Conservation (phyloP, 1,140 invertebrate genomes). For the Hylaeus anthracinus region DNA sequence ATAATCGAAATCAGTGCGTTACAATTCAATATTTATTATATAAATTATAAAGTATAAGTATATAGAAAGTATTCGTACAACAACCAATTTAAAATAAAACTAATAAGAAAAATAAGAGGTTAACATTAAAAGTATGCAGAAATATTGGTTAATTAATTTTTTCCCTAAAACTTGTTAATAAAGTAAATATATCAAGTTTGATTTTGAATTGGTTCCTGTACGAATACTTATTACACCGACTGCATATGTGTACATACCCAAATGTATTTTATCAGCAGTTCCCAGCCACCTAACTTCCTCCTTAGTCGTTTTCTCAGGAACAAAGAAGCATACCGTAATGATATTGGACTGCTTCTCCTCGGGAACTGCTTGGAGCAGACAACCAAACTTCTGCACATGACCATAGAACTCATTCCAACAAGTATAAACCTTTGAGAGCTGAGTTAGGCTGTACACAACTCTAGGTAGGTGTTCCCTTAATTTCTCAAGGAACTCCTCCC, state of each 20-base stretch:
- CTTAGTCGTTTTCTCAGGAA: slow-evolving; percentile 30
- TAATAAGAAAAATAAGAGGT: no score
- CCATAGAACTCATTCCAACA: slow-evolving; percentile 51
- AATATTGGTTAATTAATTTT: no score
- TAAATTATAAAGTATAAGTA: no score
- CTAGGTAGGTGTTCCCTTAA: slow-evolving; percentile 38
- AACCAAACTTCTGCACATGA: slow-evolving; percentile 48
- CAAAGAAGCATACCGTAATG: slow-evolving; percentile 27
- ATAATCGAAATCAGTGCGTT: slow-evolving; percentile 14
- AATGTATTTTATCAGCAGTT: slow-evolving; percentile 51
- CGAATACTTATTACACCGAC: no score
- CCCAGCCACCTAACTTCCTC: slow-evolving; percentile 37
- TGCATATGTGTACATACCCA: slow-evolving; percentile 33
- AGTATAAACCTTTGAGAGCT: slow-evolving; percentile 23
- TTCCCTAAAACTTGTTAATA: no score
- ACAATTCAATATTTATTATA: no score
- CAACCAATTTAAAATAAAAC: no score
- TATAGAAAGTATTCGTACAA: no score
- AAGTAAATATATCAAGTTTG: no score
- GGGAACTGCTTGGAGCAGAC: slow-evolving; percentile 54
- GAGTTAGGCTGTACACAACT: slow-evolving; percentile 31
- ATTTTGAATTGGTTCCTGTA: no score
- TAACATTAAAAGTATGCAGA: no score
- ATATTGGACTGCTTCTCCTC: slow-evolving; percentile 18
- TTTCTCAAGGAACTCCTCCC: slow-evolving; percentile 8